Evolutionary conservation across 2,797 vertebrate species (phyloP).

Genomic region (Phalanger gymnotis): DNA sequence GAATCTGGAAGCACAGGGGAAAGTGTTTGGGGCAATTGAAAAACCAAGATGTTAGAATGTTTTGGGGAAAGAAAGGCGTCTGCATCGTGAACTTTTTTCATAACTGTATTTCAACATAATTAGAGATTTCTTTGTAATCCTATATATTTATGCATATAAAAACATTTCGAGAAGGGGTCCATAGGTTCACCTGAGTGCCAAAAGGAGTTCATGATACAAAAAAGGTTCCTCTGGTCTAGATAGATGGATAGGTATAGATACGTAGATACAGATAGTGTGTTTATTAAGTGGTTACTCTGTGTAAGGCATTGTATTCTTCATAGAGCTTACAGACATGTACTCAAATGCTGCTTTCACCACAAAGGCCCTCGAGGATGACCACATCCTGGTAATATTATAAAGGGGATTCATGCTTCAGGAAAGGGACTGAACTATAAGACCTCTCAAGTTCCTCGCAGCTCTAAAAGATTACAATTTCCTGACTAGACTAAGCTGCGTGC

Average conservation of each 20-base stretch:
- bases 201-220: neutral
- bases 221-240: neutral
- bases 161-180: neutral
- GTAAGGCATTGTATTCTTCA: neutral
- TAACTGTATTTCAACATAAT: neutral
- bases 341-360: neutral
- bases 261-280: neutral
- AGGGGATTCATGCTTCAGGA: neutral
- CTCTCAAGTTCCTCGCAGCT: neutral
- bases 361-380: neutral
- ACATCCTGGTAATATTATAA: neutral
- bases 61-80: neutral
- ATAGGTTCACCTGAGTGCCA: neutral
- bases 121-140: neutral
- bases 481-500: neutral
- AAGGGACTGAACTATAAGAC: neutral
- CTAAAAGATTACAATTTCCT: neutral
- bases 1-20: neutral
- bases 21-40: neutral
- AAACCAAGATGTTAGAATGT: neutral
- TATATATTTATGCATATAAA: neutral
- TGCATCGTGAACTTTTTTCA: neutral
- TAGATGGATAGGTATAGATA: neutral
- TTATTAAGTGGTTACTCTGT: neutral
- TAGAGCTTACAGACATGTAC: neutral